phyloP scores from a whole-genome alignment of 2,113 vertebrate genomes.

The Pterocles orientalis region DNA sequence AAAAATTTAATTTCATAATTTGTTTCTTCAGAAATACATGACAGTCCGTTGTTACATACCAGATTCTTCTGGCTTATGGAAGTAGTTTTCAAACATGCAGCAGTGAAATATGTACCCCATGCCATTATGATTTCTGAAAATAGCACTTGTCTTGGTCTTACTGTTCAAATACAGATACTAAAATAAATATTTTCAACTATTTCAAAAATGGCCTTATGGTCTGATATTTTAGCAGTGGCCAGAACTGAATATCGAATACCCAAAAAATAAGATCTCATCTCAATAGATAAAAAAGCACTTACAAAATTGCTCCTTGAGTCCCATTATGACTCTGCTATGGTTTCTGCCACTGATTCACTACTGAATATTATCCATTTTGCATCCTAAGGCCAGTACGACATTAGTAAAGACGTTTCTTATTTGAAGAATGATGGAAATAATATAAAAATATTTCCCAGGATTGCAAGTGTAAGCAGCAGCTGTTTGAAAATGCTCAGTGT shows the following conservation, averaged over 20 bases:
- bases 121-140: not conserved
- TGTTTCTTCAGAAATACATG: not conserved
- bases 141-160: not conserved
- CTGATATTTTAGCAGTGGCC: not conserved
- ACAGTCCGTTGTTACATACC: not conserved
- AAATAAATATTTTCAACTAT: not conserved
- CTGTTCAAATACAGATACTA: not conserved
- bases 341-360: not conserved
- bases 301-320: not conserved
- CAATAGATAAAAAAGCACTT: not conserved
- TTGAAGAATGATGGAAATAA: not conserved
- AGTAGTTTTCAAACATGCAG: not conserved
- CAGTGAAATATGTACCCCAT: not conserved
- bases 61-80: not conserved
- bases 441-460: not conserved
- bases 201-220: not conserved
- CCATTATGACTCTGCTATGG: not conserved
- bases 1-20: not conserved
- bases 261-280: not conserved
- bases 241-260: not conserved
- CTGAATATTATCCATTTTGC: not conserved
- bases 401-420: not conserved
- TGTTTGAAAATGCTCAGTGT: not conserved
- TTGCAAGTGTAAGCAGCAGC: not conserved
- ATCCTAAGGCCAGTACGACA: not conserved